Evolutionary conservation across 1,140 invertebrate species (phyloP), one percentile per base, ranked within the genome.

Genomic region (Eumaeus atala): DNA sequence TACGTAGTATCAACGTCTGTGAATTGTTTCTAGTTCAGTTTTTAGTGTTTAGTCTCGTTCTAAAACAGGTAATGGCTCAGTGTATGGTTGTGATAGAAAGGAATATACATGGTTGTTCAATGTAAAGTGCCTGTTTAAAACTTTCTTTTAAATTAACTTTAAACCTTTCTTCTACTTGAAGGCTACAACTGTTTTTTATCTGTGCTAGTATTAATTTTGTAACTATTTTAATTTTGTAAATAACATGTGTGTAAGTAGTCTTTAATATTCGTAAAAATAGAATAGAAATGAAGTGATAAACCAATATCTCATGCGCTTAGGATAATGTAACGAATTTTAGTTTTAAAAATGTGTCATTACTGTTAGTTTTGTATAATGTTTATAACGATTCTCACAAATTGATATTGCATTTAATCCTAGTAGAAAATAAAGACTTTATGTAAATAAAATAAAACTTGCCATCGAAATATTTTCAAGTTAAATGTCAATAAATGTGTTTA

Each of bases 71-170:
- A 33, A 21, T 63, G 62, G 74, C 74, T 76, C 72, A 77, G 77
- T 70, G 62, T 67, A 73, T 67, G 74, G 77, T 80, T 77, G 73
- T 80, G 74, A 77, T 68, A 64, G 69, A 73, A 67, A 59, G 61
- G 52, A 58, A 58, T 56, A 55, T 58, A 61, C 49, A 50, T 36
- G 56, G 56, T 62, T 54, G 56, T 55, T 64, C 59, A 69, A 74
- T 64, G 62, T 49, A 59, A 79, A 77, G 72, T 80, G 72, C 72
- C 76, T 77, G 57, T 33, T 35, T 8, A 48, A 35, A 50, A 33
- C 40, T 33, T 17, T 50, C 28, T 35, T 50, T 50, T 33, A 11
- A 34, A 17, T 33, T 28, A 49, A 16, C 5, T 35, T 12, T 35
- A 33, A 49, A n/a, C 11, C 8, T 49, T 33, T 47, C 14, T 42